Percentiles rank a stretch among this genome's conserved stretches.
Evolutionary conservation across 2,797 vertebrate genomes (phyloP).

Genomic region (Pseudochirops cupreus): DNA sequence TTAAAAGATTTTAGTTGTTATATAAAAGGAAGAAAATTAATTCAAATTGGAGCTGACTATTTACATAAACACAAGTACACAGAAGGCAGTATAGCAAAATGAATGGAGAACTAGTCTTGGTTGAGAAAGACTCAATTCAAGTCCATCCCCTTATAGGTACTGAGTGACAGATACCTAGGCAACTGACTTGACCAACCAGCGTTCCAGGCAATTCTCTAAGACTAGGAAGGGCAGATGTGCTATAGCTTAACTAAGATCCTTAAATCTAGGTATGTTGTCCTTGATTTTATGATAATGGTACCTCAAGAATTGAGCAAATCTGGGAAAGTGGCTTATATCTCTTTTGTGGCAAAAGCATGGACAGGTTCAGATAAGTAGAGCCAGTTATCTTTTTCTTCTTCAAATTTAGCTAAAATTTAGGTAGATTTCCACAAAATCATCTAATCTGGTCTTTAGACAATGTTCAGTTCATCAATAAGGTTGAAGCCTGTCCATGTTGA

Average conservation of each 20-base stretch:
- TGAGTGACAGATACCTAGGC: not conserved
- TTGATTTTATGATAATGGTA: not conserved
- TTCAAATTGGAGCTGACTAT: not conserved
- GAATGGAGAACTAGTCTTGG: not conserved
- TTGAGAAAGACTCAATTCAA: not conserved
- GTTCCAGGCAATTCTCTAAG: not conserved
- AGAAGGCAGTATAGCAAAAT: not conserved
- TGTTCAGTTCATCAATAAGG: not conserved
- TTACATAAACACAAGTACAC: not conserved
- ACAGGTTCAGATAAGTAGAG: not conserved
- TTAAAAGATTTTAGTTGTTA: not conserved
- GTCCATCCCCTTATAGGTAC: not conserved
- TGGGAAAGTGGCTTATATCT: not conserved
- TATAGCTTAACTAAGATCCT: not conserved
- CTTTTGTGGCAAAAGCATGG: not conserved
- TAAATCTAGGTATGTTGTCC: not conserved
- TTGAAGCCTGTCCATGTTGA: not conserved
- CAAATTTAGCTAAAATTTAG: not conserved
- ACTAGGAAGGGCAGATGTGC: not conserved
- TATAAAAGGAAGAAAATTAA: not conserved
- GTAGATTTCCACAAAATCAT: not conserved
- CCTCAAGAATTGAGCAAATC: not conserved
- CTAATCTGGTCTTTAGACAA: not conserved
- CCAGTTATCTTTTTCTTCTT: not conserved
- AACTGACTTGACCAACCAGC: not conserved